phyloP scores from a whole-genome alignment of 2,888 invertebrate genomes.

The Dynastes tityus region DNA sequence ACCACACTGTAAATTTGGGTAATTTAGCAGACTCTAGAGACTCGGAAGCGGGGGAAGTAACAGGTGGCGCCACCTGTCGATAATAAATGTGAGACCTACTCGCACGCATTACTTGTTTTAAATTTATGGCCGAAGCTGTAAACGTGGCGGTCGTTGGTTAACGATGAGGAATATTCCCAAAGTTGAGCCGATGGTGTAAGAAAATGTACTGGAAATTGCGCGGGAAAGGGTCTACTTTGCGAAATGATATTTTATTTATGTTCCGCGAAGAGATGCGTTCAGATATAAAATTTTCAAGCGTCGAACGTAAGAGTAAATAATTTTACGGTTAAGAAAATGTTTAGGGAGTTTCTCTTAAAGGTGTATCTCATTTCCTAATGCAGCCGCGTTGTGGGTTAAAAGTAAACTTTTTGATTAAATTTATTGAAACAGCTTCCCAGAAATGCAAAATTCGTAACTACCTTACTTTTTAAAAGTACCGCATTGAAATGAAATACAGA shows the following conservation, averaged over 20 bases:
- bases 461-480: no score
- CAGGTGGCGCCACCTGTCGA: slow-evolving; percentile 38
- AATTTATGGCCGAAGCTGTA: slow-evolving; percentile 26
- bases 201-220: slow-evolving; percentile 18
- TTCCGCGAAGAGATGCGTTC: neutral
- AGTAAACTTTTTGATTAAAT: no score
- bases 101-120: slow-evolving; percentile 36
- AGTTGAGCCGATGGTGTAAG: neutral
- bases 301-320: neutral
- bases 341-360: neutral
- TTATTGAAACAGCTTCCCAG: no score
- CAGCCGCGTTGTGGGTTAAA: no score
- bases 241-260: slow-evolving; percentile 14
- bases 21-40: neutral
- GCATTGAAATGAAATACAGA: no score
- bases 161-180: slow-evolving; percentile 10
- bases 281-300: neutral
- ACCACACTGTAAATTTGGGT: slow-evolving; percentile 1
- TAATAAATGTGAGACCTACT: slow-evolving; percentile 21
- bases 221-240: neutral
- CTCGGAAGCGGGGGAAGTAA: slow-evolving; percentile 7
- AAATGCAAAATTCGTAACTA: no score
- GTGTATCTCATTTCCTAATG: no score
- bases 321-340: neutral
- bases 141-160: slow-evolving; percentile 3